Base-by-base conservation (phyloP, 2,888 invertebrate species). In the Apamea sordens region DNA sequence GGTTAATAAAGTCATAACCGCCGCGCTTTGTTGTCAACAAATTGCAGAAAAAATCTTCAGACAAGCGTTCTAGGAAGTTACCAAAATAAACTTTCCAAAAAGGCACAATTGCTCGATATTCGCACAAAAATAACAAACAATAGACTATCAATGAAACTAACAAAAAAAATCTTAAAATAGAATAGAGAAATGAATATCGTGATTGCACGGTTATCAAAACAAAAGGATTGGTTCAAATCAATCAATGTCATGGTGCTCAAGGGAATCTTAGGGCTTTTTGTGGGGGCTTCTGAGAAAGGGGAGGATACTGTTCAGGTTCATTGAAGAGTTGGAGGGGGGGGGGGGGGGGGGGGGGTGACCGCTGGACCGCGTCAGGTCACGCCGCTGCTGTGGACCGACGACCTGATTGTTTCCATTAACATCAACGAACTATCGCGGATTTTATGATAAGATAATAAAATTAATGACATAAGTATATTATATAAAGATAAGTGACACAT, bases 191-290 rank as follows among this genome's bases (percentile, higher is more conserved):
- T 32, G 63, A 24, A 36, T 10, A 64, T 95, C 96, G 96, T 96
- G 96, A 96, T 94, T 91, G 90, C 92, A 95, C 95, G 95, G 92
- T 95, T 92, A 92, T 89, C 86, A 91, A 92, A 90, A 92, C 92
- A 93, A 92, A 77, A 83, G 78, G 67, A 73, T 74, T 76, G 72
- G 73, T 75, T 75, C 73, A 79, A 85, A 83, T 59, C 56, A 59
- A 59, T 59, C 56, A 59, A 73, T 75, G 76, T 88, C 82, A 91
- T 91, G 89, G 87, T 88, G 82, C 87, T 77, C 80, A 84, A 86
- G 87, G 82, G 82, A 86, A 81, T 82, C 64, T 82, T 76, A 75
- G 70, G 75, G 73, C 90, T 91, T 91, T 91, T 90, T 88, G 77
- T 87, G 82, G 79, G 79, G 61, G 28, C 87, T 88, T 90, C 84